A percentile compares a stretch with the other conserved stretches of the same genome.
Evolutionary conservation across 2,797 vertebrate genomes (phyloP).

Genomic region (Adelosebastes latens): DNA sequence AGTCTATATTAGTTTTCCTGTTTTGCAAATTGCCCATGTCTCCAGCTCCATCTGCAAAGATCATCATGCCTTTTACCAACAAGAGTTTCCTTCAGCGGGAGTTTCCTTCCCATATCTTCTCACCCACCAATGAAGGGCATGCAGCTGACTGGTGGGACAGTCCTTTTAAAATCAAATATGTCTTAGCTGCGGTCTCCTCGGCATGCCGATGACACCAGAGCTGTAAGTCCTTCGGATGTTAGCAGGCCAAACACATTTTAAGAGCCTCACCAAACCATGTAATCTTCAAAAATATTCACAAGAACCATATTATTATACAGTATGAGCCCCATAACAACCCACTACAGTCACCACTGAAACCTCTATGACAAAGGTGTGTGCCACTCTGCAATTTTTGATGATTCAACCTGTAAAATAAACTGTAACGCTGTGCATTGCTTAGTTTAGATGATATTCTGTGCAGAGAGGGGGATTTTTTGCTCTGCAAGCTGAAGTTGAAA

Average conservation of each 20-base stretch:
- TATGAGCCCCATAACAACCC: conserved; percentile 35
- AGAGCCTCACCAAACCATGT: conserved; percentile 69
- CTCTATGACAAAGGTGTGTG: conserved; percentile 54
- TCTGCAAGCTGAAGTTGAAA: conserved; percentile 43
- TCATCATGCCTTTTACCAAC: conserved; percentile 63
- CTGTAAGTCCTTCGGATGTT: conserved; percentile 54
- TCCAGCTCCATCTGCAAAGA: conserved; percentile 73
- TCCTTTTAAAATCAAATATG: conserved; percentile 62
- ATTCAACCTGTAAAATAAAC: conserved; percentile 43
- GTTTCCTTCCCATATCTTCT: conserved; percentile 65
- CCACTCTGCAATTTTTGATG: conserved; percentile 16
- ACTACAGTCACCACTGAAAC: conserved; percentile 45
- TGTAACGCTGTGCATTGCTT: background rate
- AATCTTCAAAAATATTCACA: conserved; percentile 67
- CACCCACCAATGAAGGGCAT: conserved; percentile 47
- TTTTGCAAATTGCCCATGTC: conserved; percentile 76
- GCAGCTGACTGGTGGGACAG: conserved; percentile 44
- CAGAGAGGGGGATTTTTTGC: conserved; percentile 26
- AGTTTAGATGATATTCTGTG: background rate
- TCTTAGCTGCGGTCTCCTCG: conserved; percentile 64
- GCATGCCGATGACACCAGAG: conserved; percentile 59
- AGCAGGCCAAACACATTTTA: conserved; percentile 70
- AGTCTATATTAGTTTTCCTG: conserved; percentile 79
- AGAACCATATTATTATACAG: conserved; percentile 64
- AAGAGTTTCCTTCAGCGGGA: conserved; percentile 57